Percentiles rank a stretch among this genome's conserved stretches.
Evolutionary conservation across 2,113 vertebrate genomes (phyloP).

Genomic region (Atrichornis clamosus): DNA sequence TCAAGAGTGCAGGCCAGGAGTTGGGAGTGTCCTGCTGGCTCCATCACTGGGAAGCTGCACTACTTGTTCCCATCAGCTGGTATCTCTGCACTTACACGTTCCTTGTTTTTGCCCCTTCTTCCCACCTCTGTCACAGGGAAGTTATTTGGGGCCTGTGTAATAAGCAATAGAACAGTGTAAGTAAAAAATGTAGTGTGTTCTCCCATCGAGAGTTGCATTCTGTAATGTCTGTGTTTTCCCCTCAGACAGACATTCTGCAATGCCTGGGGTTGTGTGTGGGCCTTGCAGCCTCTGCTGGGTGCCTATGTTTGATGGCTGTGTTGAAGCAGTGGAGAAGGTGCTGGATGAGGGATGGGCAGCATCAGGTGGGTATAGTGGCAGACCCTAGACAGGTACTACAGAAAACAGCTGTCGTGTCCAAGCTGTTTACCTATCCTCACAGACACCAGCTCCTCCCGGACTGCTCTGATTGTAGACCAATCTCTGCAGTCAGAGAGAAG

Average conservation of each 20-base stretch:
- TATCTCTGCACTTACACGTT: not conserved
- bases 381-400: not conserved
- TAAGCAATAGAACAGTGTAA: not conserved
- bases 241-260: not conserved
- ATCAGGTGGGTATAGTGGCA: not conserved
- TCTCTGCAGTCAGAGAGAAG: not conserved
- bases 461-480: not conserved
- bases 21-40: not conserved
- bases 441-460: not conserved
- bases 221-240: not conserved
- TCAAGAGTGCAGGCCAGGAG: not conserved
- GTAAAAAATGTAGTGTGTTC: not conserved
- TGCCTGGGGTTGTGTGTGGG: not conserved
- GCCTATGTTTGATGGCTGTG: fast-evolving
- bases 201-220: not conserved
- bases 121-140: not conserved
- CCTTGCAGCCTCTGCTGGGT: not conserved
- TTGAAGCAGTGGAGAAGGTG: not conserved
- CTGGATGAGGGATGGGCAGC: not conserved
- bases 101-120: not conserved
- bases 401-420: not conserved
- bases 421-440: not conserved
- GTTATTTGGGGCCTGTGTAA: not conserved
- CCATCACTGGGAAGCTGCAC: not conserved
- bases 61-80: not conserved